Percentiles rank a stretch among this genome's conserved stretches.
phyloP scores from a whole-genome alignment of 2,113 vertebrate species.

The Ifrita kowaldi region DNA sequence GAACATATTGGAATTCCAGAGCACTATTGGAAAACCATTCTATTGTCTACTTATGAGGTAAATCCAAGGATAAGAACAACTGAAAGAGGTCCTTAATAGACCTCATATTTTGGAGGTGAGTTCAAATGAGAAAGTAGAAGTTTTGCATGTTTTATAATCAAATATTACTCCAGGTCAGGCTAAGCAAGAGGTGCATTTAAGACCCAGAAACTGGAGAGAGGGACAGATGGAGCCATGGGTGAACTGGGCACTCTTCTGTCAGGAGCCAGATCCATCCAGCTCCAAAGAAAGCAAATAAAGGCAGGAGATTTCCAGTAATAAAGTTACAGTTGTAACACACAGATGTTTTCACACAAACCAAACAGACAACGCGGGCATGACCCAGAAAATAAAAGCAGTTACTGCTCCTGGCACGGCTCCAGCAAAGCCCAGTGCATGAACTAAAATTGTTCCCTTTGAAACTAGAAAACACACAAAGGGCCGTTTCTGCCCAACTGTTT shows the following conservation, averaged over 20 bases:
- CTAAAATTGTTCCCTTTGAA: background rate
- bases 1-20: background rate
- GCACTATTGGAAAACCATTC: fast-evolving
- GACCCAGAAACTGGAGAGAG: background rate
- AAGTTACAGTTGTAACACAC: background rate
- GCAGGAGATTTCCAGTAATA: background rate
- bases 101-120: fast-evolving
- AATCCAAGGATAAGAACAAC: background rate
- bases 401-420: background rate
- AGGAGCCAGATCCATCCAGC: background rate
- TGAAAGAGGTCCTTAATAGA: background rate
- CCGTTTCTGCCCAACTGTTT: background rate
- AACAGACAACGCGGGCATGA: background rate
- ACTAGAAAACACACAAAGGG: background rate
- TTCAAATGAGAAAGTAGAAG: background rate
- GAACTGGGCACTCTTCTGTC: background rate
- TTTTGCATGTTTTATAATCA: background rate
- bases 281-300: background rate
- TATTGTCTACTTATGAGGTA: background rate
- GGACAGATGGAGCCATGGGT: background rate
- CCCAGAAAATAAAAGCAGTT: background rate
- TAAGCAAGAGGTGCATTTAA: background rate
- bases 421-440: background rate
- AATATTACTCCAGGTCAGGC: background rate
- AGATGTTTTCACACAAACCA: background rate